A percentile compares a stretch with the other conserved stretches of the same genome.
Evolutionary conservation across 2,113 vertebrate genomes (phyloP).

Genomic region (Empidonax traillii): DNA sequence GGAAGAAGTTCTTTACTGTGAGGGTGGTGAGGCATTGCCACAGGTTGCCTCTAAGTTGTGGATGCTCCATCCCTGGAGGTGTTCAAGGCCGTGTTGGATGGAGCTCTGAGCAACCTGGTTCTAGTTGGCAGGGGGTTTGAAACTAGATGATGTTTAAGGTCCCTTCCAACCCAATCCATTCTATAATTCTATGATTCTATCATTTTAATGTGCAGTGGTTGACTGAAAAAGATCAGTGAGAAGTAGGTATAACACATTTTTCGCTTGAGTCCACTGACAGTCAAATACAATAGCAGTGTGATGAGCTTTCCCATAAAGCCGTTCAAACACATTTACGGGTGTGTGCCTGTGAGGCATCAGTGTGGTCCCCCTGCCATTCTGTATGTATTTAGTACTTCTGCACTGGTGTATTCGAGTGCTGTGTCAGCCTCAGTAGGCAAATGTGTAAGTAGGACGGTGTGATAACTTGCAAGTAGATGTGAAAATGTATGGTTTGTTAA

Average conservation of each 20-base stretch:
- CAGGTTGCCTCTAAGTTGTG: background rate
- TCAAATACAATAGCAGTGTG: background rate
- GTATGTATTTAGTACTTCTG: background rate
- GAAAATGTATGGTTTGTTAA: slow-evolving; percentile 69
- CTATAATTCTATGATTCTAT: background rate
- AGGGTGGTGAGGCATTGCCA: fast-evolving
- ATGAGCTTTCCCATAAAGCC: background rate
- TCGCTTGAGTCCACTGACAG: background rate
- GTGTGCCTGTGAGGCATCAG: background rate
- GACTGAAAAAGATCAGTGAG: background rate
- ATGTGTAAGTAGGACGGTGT: background rate
- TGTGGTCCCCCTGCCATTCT: background rate
- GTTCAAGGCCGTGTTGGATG: background rate
- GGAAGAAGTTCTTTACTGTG: background rate
- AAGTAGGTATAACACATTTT: background rate
- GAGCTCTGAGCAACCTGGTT: background rate
- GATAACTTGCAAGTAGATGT: slow-evolving; percentile 54
- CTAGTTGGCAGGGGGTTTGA: background rate
- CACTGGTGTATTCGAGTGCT: background rate
- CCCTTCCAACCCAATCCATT: background rate
- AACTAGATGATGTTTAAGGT: background rate
- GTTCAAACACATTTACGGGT: background rate
- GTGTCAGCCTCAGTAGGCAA: background rate
- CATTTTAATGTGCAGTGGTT: background rate
- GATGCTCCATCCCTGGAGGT: background rate